These are phyloP conservation scores for Physella acuta DNA, from an alignment of 1,140 invertebrate species.

Conservation along the genomic window DNA sequence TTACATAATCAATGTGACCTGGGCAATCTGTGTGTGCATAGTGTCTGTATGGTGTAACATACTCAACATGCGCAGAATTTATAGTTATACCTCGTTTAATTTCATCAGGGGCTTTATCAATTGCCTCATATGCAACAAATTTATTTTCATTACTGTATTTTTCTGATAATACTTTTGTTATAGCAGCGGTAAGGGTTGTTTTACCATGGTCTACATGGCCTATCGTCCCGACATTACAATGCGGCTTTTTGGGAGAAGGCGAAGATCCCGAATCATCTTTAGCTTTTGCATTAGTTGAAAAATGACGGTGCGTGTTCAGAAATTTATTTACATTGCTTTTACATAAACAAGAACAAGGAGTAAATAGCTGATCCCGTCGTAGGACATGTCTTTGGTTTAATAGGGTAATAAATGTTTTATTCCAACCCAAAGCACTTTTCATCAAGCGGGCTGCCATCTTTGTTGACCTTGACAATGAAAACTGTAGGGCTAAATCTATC, in stretches of 20 bases:
- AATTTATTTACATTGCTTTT: background rate
- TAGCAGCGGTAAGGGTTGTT: slow-evolving; percentile 94
- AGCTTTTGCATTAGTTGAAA: background rate
- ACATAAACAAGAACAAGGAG: background rate
- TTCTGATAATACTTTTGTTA: slow-evolving; percentile 67
- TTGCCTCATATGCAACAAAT: slow-evolving; percentile 84
- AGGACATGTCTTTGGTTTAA: background rate
- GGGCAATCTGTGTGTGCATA: slow-evolving; percentile 97
- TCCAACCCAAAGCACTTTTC: too few species aligned
- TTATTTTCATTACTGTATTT: slow-evolving; percentile 62
- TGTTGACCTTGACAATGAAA: slow-evolving; percentile 7
- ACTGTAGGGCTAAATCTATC: too few species aligned
- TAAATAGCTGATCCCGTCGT: background rate
- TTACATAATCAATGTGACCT: slow-evolving; percentile 95
- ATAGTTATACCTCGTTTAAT: slow-evolving; percentile 94
- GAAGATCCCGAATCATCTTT: background rate
- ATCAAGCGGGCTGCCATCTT: slow-evolving; percentile 7
- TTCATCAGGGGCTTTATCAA: slow-evolving; percentile 93
- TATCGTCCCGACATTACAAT: slow-evolving; percentile 96
- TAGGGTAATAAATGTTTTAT: background rate
- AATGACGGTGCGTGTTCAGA: background rate
- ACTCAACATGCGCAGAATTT: slow-evolving; percentile 91
- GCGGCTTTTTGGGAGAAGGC: slow-evolving; percentile 86
- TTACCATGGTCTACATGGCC: slow-evolving; percentile 99
- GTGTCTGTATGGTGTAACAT: slow-evolving; percentile 80